Percentiles rank a stretch among this genome's conserved stretches.
Conservation (phyloP, 2,113 vertebrate genomes). For the Sarotherodon lohbergeri region DNA sequence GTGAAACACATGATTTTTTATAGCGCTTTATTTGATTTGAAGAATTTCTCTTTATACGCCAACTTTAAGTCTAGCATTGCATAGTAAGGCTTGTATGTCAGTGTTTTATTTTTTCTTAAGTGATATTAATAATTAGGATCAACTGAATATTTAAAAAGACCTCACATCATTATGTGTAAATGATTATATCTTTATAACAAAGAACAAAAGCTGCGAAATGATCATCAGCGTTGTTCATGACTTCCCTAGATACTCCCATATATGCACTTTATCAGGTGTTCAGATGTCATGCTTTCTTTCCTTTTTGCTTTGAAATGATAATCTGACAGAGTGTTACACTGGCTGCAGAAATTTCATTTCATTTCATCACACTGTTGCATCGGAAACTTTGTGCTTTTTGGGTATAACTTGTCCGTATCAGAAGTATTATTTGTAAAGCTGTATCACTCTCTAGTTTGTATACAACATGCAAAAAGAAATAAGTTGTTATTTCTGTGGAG, state of each 20-base stretch:
- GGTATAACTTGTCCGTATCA: neutral
- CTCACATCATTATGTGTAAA: neutral
- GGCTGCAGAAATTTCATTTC: neutral
- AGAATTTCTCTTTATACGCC: neutral
- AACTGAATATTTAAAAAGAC: neutral
- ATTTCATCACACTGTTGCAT: neutral
- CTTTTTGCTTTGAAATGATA: neutral
- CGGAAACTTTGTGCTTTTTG: neutral
- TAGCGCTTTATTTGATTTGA: neutral
- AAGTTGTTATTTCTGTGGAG: neutral
- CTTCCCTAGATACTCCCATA: neutral
- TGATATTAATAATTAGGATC: neutral
- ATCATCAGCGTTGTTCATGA: neutral
- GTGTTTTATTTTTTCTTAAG: neutral
- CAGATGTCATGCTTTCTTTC: neutral
- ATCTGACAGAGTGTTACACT: neutral
- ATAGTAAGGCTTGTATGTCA: neutral
- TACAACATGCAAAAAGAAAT: neutral
- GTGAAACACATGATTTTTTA: neutral
- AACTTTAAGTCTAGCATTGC: neutral
- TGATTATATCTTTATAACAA: neutral
- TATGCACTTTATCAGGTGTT: neutral
- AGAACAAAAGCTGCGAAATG: neutral
- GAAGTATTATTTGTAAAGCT: neutral
- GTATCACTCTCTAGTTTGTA: neutral